Percentiles rank a stretch among this genome's conserved stretches.
Conservation (phyloP, 2,113 vertebrate genomes). For the Daphoenositta chrysoptera region DNA sequence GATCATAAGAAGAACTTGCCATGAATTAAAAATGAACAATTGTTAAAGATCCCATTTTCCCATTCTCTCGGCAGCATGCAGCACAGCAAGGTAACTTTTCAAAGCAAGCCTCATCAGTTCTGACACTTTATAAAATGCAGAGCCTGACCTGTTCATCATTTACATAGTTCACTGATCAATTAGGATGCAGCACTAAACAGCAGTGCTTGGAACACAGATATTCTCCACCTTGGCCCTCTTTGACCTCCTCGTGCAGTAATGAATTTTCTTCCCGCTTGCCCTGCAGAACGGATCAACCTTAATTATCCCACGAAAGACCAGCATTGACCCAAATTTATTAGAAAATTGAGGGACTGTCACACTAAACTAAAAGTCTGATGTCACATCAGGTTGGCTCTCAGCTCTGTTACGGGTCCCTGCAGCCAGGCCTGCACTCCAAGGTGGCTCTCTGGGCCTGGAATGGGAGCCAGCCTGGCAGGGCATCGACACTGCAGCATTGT, state of each 20-base stretch:
- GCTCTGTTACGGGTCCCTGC: not conserved
- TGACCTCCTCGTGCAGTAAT: not conserved
- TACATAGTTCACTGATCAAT: constrained; percentile 39
- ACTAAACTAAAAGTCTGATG: not conserved
- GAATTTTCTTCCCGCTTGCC: constrained; percentile 26
- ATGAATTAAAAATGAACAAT: constrained; percentile 50
- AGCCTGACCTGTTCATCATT: constrained; percentile 33
- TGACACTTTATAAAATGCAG: constrained; percentile 25
- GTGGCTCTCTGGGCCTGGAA: not conserved
- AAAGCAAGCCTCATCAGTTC: constrained; percentile 17
- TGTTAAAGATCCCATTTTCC: not conserved
- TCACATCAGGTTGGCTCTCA: not conserved
- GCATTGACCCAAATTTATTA: constrained; percentile 42
- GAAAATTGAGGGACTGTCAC: constrained; percentile 29
- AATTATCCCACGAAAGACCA: constrained; percentile 31
- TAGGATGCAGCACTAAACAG: constrained; percentile 38
- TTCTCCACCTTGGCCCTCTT: not conserved
- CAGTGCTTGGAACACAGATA: not conserved
- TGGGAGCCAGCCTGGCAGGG: fast-evolving
- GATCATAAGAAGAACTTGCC: constrained; percentile 16
- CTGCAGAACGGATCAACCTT: not conserved
- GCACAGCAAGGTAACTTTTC: constrained; percentile 38
- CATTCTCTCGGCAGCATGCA: not conserved
- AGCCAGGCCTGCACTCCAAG: not conserved
- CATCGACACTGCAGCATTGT: fast-evolving